Percentiles rank a stretch among this genome's conserved stretches.
Conservation (phyloP, 2,888 invertebrate genomes). For the Drosophila mulleri region DNA sequence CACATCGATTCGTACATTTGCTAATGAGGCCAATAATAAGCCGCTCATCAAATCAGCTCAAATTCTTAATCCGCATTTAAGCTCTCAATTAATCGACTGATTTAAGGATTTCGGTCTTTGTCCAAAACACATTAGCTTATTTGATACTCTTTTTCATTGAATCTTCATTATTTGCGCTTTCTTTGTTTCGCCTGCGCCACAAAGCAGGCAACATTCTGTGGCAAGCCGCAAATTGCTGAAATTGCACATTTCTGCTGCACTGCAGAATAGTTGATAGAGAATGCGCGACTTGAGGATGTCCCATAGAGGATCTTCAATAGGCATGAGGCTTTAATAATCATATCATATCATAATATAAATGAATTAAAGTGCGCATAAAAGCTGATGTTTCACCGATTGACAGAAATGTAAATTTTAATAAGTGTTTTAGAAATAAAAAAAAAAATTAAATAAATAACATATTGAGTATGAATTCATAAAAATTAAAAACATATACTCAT, state of each 20-base stretch:
- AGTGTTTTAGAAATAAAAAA: too few relatives aligned
- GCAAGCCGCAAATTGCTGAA: conserved; percentile 37
- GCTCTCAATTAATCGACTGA: conserved; percentile 19
- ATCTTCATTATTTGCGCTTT: neutral
- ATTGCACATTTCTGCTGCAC: conserved; percentile 30
- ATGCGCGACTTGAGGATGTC: neutral
- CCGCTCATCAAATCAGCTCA: conserved; percentile 26
- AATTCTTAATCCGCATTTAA: conserved; percentile 32
- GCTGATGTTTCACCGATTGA: too few relatives aligned
- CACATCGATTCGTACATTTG: neutral
- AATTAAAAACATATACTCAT: too few relatives aligned
- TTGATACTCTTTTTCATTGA: neutral
- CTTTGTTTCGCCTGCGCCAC: conserved; percentile 28
- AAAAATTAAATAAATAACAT: too few relatives aligned
- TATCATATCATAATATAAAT: too few relatives aligned
- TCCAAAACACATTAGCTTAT: conserved; percentile 8
- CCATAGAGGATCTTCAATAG: neutral
- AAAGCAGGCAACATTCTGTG: conserved; percentile 58
- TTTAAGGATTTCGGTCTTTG: conserved; percentile 38
- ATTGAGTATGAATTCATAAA: too few relatives aligned
- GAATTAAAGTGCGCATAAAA: too few relatives aligned
- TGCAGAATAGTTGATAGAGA: neutral
- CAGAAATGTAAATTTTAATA: too few relatives aligned
- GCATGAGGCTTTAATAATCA: too few relatives aligned
- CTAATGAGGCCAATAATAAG: conserved; percentile 43